These are phyloP conservation scores for Anarhynchus alexandrinus DNA, from an alignment of 2,113 vertebrate genomes.

Conservation along the genomic window DNA sequence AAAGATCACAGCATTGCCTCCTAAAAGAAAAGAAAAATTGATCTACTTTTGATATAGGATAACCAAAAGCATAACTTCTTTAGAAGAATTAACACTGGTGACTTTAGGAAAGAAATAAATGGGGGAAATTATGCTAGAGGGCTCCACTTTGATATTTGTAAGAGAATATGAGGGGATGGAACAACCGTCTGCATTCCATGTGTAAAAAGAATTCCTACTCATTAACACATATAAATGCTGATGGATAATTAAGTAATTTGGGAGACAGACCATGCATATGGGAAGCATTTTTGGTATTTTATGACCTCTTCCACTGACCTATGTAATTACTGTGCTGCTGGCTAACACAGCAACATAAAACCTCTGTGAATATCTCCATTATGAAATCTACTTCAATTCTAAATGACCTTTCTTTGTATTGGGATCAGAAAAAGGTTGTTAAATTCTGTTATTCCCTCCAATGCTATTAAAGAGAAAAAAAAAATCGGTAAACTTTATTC, in stretches of 20 bases:
- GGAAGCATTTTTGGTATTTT: constrained; percentile 44
- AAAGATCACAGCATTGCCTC: background rate
- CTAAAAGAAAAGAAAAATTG: background rate
- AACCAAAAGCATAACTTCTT: background rate
- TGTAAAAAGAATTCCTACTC: background rate
- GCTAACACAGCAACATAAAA: background rate
- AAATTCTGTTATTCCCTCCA: background rate
- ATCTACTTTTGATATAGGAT: background rate
- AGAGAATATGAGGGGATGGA: background rate
- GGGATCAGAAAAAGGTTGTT: background rate
- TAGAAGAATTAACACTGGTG: background rate
- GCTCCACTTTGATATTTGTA: background rate
- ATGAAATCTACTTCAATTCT: background rate
- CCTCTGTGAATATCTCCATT: background rate
- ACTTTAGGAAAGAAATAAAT: background rate
- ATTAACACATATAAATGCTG: constrained; percentile 21
- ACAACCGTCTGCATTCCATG: background rate
- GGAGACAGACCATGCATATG: constrained; percentile 33
- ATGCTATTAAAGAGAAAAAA: background rate
- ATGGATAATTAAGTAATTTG: constrained; percentile 60
- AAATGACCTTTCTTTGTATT: background rate
- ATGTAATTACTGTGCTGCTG: constrained; percentile 28
- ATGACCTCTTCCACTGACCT: constrained; percentile 32
- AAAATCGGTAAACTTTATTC: background rate
- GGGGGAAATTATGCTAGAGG: background rate